Evolutionary conservation across 2,113 vertebrate species (phyloP).

Genomic region (Sinocyclocheilus maitianheensis): DNA sequence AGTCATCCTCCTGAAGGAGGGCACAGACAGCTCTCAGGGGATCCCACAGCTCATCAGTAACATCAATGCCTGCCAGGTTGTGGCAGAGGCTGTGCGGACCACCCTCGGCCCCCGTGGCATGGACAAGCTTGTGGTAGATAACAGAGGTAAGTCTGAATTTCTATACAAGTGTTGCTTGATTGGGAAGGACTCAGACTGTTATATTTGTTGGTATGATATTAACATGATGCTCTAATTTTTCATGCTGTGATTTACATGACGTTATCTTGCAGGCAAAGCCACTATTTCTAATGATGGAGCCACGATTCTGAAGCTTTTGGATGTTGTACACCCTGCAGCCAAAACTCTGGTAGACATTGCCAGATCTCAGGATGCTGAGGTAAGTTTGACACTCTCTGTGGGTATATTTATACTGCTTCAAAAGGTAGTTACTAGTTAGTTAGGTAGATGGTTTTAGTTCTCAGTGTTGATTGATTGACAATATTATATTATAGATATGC

Average conservation of each 20-base stretch:
- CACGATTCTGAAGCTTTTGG: constrained; percentile 95
- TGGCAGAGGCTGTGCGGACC: constrained; percentile 92
- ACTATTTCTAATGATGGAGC: constrained; percentile 98
- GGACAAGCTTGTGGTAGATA: constrained; percentile 97
- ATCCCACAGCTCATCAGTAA: constrained; percentile 95
- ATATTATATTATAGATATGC: background rate
- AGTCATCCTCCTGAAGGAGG: constrained; percentile 95
- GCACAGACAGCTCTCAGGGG: constrained; percentile 94
- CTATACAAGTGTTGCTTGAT: background rate
- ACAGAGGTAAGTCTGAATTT: constrained; percentile 77
- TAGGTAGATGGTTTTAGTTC: background rate
- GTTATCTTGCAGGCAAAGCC: constrained; percentile 83
- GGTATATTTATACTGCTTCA: background rate
- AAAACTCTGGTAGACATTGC: constrained; percentile 97
- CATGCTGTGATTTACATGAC: background rate
- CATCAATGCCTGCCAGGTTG: constrained; percentile 98
- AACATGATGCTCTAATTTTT: background rate
- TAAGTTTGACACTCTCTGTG: constrained; percentile 56
- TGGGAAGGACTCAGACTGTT: background rate
- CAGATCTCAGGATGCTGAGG: constrained; percentile 97
- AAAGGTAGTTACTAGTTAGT: background rate
- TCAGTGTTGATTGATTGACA: background rate
- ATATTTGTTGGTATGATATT: background rate
- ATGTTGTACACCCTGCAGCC: constrained; percentile 94
- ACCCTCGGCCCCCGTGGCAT: constrained; percentile 96